Base-by-base conservation (phyloP, 2,888 invertebrate genomes). In the Tromatobia lineatoria region DNA sequence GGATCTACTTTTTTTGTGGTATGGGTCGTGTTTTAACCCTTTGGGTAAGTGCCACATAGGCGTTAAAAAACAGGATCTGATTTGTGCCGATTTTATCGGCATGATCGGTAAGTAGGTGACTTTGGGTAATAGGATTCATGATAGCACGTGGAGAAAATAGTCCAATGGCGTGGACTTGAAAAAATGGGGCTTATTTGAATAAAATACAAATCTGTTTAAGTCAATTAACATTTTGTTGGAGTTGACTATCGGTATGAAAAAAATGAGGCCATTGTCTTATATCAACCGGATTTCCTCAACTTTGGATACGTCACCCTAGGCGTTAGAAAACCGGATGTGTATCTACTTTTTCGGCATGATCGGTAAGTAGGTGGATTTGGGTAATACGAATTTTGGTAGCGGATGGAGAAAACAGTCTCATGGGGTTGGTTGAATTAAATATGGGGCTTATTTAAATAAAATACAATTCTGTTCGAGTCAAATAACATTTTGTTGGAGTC, bases 211-310 rank as follows among this genome's bases (percentile, higher is more conserved):
- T n/a, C n/a, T n/a, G n/a, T n/a, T n/a, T n/a, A n/a, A n/a, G n/a
- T n/a, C n/a, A n/a, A n/a, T n/a, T n/a, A n/a, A n/a, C n/a, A n/a
- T n/a, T n/a, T n/a, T n/a, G n/a, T n/a, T n/a, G n/a, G n/a, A n/a
- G n/a, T n/a, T n/a, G n/a, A n/a, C n/a, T n/a, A 50, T 78, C 70
- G 61, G 20, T 66, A n/a, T 15, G 59, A 47, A 54, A 50, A 71
- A 47, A 20, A 57, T 57, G 64, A 54, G 29, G 57, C 70, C 64
- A 76, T 81, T 81, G 66, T 47, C 70, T 76, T 61, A 15, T 6
- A 20, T 25, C 15, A 45, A 42, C 23, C 20, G n/a, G 64, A 38
- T 15, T 3, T 18, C 64, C 38, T 7, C 4, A 34, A 7, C 64
- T 64, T 64, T 38, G 10, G 10, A 4, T 4, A 42, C 20, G 18